A percentile compares a stretch with the other conserved stretches of the same genome.
These are phyloP conservation scores for Actias luna DNA, from an alignment of 2,888 invertebrate species.

Conservation along the genomic window DNA sequence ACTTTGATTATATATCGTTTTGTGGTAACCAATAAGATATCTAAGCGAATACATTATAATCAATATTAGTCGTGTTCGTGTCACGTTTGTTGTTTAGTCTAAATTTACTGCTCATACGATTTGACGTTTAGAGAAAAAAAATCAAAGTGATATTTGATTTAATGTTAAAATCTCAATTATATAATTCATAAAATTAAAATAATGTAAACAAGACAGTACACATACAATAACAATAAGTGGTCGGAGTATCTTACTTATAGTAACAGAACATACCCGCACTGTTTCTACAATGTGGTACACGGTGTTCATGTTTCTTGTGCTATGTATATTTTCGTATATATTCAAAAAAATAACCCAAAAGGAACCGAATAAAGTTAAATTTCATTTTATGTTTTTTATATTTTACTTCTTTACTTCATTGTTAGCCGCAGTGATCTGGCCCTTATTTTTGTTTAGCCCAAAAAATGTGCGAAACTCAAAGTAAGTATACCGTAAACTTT, in stretches of 20 bases:
- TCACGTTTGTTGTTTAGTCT: neutral
- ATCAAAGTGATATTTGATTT: neutral
- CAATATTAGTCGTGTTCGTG: neutral
- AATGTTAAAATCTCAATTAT: slow-evolving; percentile 23
- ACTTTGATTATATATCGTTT: neutral
- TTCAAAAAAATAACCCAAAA: slow-evolving; percentile 48
- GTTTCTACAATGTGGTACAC: slow-evolving; percentile 53
- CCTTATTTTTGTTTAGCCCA: slow-evolving; percentile 56
- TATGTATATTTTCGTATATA: slow-evolving; percentile 45
- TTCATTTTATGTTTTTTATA: slow-evolving; percentile 47
- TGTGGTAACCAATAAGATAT: neutral
- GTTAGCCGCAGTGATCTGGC: slow-evolving; percentile 48
- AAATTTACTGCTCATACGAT: neutral
- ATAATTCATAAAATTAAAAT: slow-evolving; percentile 4
- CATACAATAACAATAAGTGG: slow-evolving; percentile 30
- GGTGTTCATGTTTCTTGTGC: slow-evolving; percentile 38
- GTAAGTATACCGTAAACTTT: slow-evolving; percentile 50
- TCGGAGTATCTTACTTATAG: slow-evolving; percentile 37
- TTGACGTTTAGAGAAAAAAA: neutral
- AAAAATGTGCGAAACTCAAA: slow-evolving; percentile 61
- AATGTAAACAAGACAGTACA: slow-evolving; percentile 38
- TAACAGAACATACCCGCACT: slow-evolving; percentile 10
- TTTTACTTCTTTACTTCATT: slow-evolving; percentile 46
- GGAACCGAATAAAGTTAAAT: slow-evolving; percentile 54
- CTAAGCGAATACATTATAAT: neutral